Base-by-base conservation (phyloP, 2,113 vertebrate species). In the Zootoca vivipara region DNA sequence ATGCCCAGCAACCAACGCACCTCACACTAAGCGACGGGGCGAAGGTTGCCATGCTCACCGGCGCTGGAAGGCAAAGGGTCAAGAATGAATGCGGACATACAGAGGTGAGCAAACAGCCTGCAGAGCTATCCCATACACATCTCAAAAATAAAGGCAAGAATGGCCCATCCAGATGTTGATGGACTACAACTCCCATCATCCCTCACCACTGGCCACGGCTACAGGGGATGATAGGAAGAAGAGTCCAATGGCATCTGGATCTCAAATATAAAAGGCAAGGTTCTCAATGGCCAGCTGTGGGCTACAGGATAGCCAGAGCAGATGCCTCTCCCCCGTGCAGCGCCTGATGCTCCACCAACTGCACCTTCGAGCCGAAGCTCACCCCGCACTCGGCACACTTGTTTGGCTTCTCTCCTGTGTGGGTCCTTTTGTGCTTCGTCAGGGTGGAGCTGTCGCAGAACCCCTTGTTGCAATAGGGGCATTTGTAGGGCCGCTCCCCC, bases 381-480 rank as follows among this genome's bases (percentile, higher is more conserved):
- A 89, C 70, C 38, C 88, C 78, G 0, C 69, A 87, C 46, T 89
- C 38, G 0, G 10, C 0, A 0, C 88, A 92, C 0, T 38, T 18
- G 6, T 81, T 87, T 2, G 85, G 90, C 42, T 70, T 74, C 85
- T 93, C 80, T 4, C 91, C 89, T 0, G 83, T 92, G 88, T 85
- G 91, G 3, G 56, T 72, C 35, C 85, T 80, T 83, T 24, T 89
- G 88, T 93, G 91, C 42, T 86, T 77, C n/a, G 16, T 83, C 85
- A 22, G 89, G 67, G 84, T 89, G 85, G 40, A 86, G 85, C 79
- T 85, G 78, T 91, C 86, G 77, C 83, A 78, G 87, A 92, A 90
- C 64, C 87, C 15, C 33, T 81, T 33, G 85, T 90, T 64, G 4
- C 90, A 89, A 1, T 56, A 79, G 42, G 70, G 5, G 6, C 89